Conservation (phyloP, 2,797 vertebrate species). For the Pangasius macronema region DNA sequence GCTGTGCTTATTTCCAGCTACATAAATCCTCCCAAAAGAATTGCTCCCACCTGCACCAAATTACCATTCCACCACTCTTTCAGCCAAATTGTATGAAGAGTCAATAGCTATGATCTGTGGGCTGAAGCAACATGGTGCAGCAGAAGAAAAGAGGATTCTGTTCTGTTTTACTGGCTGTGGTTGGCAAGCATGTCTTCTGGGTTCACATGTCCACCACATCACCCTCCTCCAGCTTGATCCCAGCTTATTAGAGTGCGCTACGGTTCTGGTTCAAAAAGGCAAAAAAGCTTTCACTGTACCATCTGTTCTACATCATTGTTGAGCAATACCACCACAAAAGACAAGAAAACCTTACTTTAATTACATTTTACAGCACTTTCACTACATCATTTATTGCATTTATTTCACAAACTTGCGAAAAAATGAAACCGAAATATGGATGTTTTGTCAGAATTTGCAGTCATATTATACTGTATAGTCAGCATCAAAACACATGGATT, state of each 20-base stretch:
- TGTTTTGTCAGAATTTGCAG: not conserved
- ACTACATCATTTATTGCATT: not conserved
- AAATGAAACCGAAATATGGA: not conserved
- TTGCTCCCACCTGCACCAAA: conserved; percentile 5
- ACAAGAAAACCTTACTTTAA: not conserved
- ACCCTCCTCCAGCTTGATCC: conserved; percentile 30
- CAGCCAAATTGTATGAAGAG: conserved; percentile 2
- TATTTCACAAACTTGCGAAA: not conserved
- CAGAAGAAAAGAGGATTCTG: not conserved
- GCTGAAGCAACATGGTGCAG: not conserved
- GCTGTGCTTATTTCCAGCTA: conserved; percentile 26
- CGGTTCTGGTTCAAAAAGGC: not conserved
- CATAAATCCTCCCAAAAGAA: conserved; percentile 6
- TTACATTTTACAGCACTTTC: not conserved
- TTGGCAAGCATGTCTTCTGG: conserved; percentile 25
- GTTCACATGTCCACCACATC: conserved; percentile 20
- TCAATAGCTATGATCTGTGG: conserved; percentile 21
- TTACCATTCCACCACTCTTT: not conserved
- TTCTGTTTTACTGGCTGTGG: conserved; percentile 6
- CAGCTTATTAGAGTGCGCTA: conserved; percentile 43
- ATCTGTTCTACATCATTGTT: conserved; percentile 22
- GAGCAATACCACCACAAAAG: not conserved
- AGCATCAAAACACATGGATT: not conserved
- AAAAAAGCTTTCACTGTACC: conserved; percentile 35
- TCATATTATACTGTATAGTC: not conserved